These are phyloP conservation scores for Callyntrura sp. DNA, from an alignment of 2,888 invertebrate genomes.

Conservation along the genomic window DNA sequence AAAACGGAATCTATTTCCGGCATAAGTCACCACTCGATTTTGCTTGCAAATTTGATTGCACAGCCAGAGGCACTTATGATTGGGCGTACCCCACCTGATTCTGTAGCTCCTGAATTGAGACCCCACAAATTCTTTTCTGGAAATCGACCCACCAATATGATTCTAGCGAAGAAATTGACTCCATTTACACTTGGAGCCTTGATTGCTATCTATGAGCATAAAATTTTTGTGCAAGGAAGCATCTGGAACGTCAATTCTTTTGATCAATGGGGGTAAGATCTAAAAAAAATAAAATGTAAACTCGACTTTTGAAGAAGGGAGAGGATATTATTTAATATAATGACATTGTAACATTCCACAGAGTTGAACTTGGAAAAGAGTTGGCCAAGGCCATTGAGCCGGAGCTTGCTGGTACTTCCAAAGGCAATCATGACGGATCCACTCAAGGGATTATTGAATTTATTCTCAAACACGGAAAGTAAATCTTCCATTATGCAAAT, in stretches of 20 bases:
- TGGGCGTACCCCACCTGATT: conserved; percentile 87
- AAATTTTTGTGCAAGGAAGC: conserved; percentile 99
- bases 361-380: conserved; percentile 99
- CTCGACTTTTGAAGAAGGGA: too few relatives aligned
- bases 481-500: background rate
- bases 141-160: conserved; percentile 98
- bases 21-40: conserved; percentile 87
- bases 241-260: conserved; percentile 99
- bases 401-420: conserved; percentile 90
- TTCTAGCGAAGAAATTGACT: conserved; percentile 95
- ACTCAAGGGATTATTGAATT: conserved; percentile 99
- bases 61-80: conserved; percentile 99
- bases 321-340: conserved; percentile 6
- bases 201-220: conserved; percentile 99
- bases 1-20: conserved; percentile 82
- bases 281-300: too few relatives aligned
- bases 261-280: conserved; percentile 97
- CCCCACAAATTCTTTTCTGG: conserved; percentile 99
- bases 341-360: conserved; percentile 85
- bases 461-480: conserved; percentile 87
- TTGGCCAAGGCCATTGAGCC: conserved; percentile 99
- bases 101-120: conserved; percentile 89
- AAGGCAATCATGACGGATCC: conserved; percentile 95
- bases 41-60: conserved; percentile 98
- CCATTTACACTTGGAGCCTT: conserved; percentile 97